Evolutionary conservation across 2,888 invertebrate species (phyloP), one percentile per base, ranked within the genome.

Genomic region (Copidosoma aretas): DNA sequence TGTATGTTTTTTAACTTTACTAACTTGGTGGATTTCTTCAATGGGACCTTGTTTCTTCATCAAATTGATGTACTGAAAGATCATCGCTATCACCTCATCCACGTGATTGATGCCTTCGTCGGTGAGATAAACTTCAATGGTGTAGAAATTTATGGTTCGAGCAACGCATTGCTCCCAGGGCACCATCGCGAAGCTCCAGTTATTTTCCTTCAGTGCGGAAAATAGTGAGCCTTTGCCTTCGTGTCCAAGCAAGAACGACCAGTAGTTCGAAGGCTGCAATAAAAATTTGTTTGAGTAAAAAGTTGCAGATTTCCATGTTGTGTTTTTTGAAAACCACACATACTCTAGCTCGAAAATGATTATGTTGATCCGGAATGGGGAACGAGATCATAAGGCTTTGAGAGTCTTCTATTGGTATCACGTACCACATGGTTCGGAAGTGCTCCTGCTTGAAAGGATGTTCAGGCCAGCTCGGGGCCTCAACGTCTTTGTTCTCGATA

Each of bases 151-250:
- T 82, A 97, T 96, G 60, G 93, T 98, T 68, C 93, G 89, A 0
- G 93, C 93, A 0, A 92, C 92, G 43, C 88, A 87, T 66, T 91
- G 89, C 53, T 91, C 90, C 0, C 96, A 96, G 0, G 94, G 93
- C 64, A 92, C 88, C 67, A 98, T 85, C 77, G 91, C 88, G 83
- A 94, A 97, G 57, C 94, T 95, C 97, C 98, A 98, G 10, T 96
- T 95, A 70, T 89, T 88, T 0, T 89, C 87, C 80, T 96, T 97
- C 60, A 99, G 86, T 61, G 92, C 92, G 0, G 97, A 93, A 70
- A 98, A 86, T 70, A 99, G 86, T 77, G 97, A 97, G 4, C 98
- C 98, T 1, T 93, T 91, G 0, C 98, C 97, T 84, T 99, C 98
- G 82, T 98, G 98, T 0, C 98, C 98, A 75, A 99, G 87, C 73